A percentile compares a stretch with the other conserved stretches of the same genome.
phyloP scores from a whole-genome alignment of 1,140 invertebrate species.

The Bombus affinis region DNA sequence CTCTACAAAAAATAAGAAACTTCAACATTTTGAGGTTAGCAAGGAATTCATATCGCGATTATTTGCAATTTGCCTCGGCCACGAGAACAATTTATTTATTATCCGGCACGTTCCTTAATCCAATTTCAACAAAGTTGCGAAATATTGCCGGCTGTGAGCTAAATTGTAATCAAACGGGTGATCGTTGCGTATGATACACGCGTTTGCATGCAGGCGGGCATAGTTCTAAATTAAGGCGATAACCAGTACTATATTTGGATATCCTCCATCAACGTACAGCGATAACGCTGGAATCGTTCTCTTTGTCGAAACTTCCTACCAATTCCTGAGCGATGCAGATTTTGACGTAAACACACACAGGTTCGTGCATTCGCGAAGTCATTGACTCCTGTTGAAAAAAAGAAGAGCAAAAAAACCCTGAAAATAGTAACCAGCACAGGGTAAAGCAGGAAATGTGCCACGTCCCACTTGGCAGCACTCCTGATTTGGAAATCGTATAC shows the following conservation, averaged over 20 bases:
- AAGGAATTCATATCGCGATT: neutral
- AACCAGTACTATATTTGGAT: conserved; percentile 36
- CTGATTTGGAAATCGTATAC: conserved; percentile 47
- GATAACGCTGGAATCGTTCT: conserved; percentile 2
- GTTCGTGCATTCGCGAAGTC: neutral
- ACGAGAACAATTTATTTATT: too few species aligned
- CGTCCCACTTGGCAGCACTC: conserved; percentile 43
- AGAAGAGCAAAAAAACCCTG: neutral
- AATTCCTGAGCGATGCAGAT: neutral
- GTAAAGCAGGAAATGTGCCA: conserved; percentile 34
- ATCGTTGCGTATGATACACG: neutral
- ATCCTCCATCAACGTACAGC: neutral
- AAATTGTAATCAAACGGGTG: neutral
- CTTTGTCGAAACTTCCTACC: conserved; percentile 40
- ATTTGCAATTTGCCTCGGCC: neutral
- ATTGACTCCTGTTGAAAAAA: neutral
- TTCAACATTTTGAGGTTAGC: neutral
- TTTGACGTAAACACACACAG: conserved; percentile 13
- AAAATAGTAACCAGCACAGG: conserved; percentile 15
- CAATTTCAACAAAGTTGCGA: neutral
- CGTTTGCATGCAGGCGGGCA: too few species aligned
- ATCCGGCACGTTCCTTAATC: neutral
- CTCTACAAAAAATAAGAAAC: neutral
- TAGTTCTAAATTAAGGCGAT: conserved; percentile 36
- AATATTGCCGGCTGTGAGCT: neutral